A percentile compares a stretch with the other conserved stretches of the same genome.
Evolutionary conservation across 2,888 invertebrate species (phyloP).

Genomic region (Julus scandinavius): DNA sequence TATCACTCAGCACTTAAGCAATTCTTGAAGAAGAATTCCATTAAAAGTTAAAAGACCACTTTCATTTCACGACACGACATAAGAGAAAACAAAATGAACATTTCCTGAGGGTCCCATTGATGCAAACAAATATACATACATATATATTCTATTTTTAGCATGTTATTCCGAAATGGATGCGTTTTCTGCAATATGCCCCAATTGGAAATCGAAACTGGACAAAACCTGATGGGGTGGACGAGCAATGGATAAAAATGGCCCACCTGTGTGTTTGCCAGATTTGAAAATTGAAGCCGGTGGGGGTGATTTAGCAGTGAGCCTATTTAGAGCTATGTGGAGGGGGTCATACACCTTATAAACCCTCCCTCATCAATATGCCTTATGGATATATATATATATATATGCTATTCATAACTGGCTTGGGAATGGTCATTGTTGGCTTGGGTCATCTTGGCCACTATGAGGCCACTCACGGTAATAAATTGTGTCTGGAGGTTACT

Average conservation of each 20-base stretch:
- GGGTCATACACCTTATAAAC: conserved; percentile 11
- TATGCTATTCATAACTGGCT: neutral
- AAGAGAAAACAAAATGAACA: conserved; percentile 11
- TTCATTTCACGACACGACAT: neutral
- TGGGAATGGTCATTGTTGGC: neutral
- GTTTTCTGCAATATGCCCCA: neutral
- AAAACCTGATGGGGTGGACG: neutral
- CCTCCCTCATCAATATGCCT: neutral
- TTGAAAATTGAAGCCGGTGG: neutral
- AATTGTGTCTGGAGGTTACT: conserved; percentile 11
- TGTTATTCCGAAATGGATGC: neutral
- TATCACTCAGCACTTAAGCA: neutral
- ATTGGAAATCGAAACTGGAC: neutral
- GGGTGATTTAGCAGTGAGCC: neutral
- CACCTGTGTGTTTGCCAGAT: neutral
- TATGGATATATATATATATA: neutral
- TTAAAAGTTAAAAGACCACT: neutral
- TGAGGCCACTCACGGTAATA: neutral
- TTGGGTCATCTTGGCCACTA: conserved; percentile 1
- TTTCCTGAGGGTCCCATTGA: neutral
- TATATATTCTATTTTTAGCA: neutral
- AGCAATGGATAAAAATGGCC: neutral
- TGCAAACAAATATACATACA: neutral
- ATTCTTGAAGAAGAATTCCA: neutral
- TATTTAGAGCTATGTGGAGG: neutral